Evolutionary conservation across 2,797 vertebrate genomes (phyloP).

Genomic region (Anolis apletophallus): DNA sequence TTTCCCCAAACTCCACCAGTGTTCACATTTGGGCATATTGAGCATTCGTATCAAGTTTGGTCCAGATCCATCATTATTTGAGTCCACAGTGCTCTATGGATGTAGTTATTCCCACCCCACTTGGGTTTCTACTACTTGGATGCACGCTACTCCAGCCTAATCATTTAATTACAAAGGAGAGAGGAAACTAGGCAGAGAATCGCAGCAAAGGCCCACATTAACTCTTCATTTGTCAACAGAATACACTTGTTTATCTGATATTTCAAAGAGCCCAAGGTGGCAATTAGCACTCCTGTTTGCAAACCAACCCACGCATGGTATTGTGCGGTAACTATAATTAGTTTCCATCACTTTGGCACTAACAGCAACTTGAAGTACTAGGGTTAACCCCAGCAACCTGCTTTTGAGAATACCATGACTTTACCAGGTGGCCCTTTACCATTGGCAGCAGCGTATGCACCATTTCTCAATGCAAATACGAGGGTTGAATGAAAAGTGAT

Average conservation of each 20-base stretch:
- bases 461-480: too few relatives aligned
- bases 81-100: too few relatives aligned
- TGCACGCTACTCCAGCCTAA: slow-evolving; percentile 55
- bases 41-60: too few relatives aligned
- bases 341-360: slow-evolving; percentile 53
- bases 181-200: slow-evolving; percentile 63
- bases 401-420: slow-evolving; percentile 26
- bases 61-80: too few relatives aligned
- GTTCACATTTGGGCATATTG: too few relatives aligned
- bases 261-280: slow-evolving; percentile 70
- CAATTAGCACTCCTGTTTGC: slow-evolving; percentile 79
- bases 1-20: too few relatives aligned
- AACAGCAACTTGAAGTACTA: slow-evolving; percentile 46
- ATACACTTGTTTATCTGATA: slow-evolving; percentile 78
- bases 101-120: slow-evolving; percentile 47
- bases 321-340: slow-evolving; percentile 75
- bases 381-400: slow-evolving; percentile 20
- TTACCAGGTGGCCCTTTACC: slow-evolving; percentile 25
- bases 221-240: slow-evolving; percentile 71
- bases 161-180: slow-evolving; percentile 73
- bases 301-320: slow-evolving; percentile 66
- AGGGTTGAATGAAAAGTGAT: too few relatives aligned
- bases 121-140: slow-evolving; percentile 30
- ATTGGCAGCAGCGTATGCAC: too few relatives aligned
- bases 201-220: slow-evolving; percentile 71